Evolutionary conservation across 2,113 vertebrate genomes (phyloP), one percentile per base, ranked within the genome.

Genomic region (Engystomops pustulosus): DNA sequence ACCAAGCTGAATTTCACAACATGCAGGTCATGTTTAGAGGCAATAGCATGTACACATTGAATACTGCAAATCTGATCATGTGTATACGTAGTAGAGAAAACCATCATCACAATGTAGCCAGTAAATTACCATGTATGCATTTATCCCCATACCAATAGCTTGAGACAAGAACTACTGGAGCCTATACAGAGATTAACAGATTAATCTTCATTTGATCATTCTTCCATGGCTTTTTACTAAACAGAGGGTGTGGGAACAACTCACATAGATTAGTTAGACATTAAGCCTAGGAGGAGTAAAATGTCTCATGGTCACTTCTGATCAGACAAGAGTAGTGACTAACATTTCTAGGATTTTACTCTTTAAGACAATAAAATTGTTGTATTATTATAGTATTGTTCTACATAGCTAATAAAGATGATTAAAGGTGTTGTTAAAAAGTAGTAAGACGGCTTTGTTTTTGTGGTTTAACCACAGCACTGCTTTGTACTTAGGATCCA

Each of bases 241-340:
- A 47, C 25, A 53, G 47, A 53, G 49, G 47, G 15, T 77, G 49
- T 58, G 74, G 49, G 74, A 77, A 77, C 34, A 38, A 12, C 32
- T 55, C 18, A 32, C 17, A 49, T 32, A 74, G 8, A 51, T 2
- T 11, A 58, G 49, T 58, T 77, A 77, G 51, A 77, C 27, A 77
- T 77, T 58, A 55, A 55, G 17, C 45, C 10, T n/a, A n/a, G 9
- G 32, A 68, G 60, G 30, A 11, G 67, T 20, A 41, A 69, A 41
- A 44, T 17, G 41, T 45, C 41, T 27, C 23, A 45, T 17, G 20
- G 45, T 14, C 9, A 23, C 38, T 14, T n/a, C 8, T 32, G 68
- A 41, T 12, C 45, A 45, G 12, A 17, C 30, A 9, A 8, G 32
- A 60, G 17, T 32, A 67, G 14, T 67, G 1, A 67, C 3, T 11